These are phyloP conservation scores for Tiliacea citrago DNA, from an alignment of 2,888 invertebrate species.

Conservation along the genomic window DNA sequence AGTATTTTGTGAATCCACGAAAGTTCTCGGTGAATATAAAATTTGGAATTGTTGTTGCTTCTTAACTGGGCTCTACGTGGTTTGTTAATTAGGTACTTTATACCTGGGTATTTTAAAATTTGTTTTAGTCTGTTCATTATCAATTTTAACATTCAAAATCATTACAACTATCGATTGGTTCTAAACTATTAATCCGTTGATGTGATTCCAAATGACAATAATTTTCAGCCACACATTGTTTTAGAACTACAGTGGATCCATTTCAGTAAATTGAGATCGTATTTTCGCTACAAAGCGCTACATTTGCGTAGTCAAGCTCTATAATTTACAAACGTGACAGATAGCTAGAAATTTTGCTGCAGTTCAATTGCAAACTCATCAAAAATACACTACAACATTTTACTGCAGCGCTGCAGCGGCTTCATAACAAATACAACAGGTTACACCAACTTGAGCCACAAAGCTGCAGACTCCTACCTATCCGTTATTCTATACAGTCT, in stretches of 20 bases:
- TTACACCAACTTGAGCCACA: constrained; percentile 44
- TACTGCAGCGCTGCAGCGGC: constrained; percentile 29
- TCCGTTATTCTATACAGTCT: constrained; percentile 65
- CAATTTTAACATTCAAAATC: background rate
- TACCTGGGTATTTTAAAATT: background rate
- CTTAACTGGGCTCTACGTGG: constrained; percentile 18
- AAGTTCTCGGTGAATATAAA: constrained; percentile 37
- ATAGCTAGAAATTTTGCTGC: constrained; percentile 28
- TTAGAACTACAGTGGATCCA: constrained; percentile 19
- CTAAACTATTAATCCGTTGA: background rate
- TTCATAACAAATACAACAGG: constrained; percentile 55
- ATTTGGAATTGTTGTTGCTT: constrained; percentile 37
- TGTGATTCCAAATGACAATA: background rate
- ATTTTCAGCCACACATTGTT: constrained; percentile 5
- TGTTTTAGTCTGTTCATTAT: background rate
- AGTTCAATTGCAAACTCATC: constrained; percentile 43
- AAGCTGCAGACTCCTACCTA: constrained; percentile 60
- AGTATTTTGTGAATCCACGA: constrained; percentile 33
- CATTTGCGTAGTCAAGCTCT: constrained; percentile 21
- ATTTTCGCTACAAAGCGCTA: constrained; percentile 41
- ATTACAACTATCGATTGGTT: background rate
- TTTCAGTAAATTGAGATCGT: constrained; percentile 20
- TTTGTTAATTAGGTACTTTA: constrained; percentile 28
- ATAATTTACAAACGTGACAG: constrained; percentile 44
- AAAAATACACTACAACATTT: constrained; percentile 35